Conservation (phyloP, 2,888 invertebrate species). For the Matsumyia berberina region DNA sequence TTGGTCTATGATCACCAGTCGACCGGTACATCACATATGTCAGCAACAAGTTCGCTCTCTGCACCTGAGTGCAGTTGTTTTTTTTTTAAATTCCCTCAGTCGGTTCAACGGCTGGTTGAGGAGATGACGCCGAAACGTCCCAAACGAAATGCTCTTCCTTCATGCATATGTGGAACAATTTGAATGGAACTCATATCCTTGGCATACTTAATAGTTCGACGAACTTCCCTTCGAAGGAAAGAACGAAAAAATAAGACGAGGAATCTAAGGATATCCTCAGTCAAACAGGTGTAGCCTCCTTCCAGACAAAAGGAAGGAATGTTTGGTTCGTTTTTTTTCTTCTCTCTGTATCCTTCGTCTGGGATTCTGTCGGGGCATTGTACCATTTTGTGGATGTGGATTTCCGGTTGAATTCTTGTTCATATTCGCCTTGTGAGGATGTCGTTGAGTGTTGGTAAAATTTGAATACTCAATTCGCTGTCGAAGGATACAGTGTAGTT, state of each 20-base stretch:
- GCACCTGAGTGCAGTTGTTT: constrained; percentile 55
- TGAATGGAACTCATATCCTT: constrained; percentile 63
- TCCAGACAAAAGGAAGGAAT: constrained; percentile 38
- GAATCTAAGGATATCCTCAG: constrained; percentile 62
- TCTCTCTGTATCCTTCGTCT: constrained; percentile 51
- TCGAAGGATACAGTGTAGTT: constrained; percentile 2
- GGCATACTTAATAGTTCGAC: constrained; percentile 66
- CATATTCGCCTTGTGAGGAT: constrained; percentile 12
- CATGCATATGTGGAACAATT: constrained; percentile 32
- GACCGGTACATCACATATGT: constrained; percentile 76
- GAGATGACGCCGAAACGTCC: constrained; percentile 34
- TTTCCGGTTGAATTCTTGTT: constrained; percentile 57
- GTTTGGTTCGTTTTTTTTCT: constrained; percentile 19
- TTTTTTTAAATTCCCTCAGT: constrained; percentile 24
- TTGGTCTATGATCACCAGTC: constrained; percentile 76
- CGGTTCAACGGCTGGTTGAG: constrained; percentile 37
- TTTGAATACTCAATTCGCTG: constrained; percentile 40
- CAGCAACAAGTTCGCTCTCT: constrained; percentile 70
- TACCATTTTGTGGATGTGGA: constrained; percentile 44
- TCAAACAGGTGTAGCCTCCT: constrained; percentile 65
- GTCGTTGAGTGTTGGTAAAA: constrained; percentile 11
- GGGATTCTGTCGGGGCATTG: constrained; percentile 64
- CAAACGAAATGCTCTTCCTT: constrained; percentile 9
- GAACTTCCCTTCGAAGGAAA: constrained; percentile 51
- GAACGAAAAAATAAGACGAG: constrained; percentile 24